Evolutionary conservation across 2,888 invertebrate species (phyloP).

Genomic region (Linnaemya vulpina): DNA sequence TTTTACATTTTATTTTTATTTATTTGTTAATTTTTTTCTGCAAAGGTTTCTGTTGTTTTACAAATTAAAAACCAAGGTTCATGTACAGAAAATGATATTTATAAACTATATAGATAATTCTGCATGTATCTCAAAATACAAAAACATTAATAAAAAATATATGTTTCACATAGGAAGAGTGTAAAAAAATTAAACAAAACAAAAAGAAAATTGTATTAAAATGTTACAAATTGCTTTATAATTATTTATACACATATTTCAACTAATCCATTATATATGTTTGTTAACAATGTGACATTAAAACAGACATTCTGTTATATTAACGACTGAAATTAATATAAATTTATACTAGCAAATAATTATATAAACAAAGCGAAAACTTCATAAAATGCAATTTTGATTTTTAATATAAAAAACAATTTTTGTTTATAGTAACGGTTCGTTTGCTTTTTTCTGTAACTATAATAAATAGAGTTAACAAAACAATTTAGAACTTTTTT

Average conservation of each 20-base stretch:
- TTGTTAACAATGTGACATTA: constrained; percentile 33
- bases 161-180: constrained; percentile 51
- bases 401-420: constrained; percentile 60
- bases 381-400: constrained; percentile 25
- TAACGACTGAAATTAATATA: constrained; percentile 38
- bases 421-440: constrained; percentile 62
- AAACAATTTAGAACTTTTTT: constrained; percentile 47
- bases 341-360: constrained; percentile 55
- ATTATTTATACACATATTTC: constrained; percentile 18
- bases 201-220: neutral
- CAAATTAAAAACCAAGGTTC: constrained; percentile 34
- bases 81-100: constrained; percentile 7
- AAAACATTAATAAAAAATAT: constrained; percentile 27
- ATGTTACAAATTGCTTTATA: constrained; percentile 32
- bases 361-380: constrained; percentile 42
- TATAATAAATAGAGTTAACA: constrained; percentile 67
- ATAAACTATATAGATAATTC: constrained; percentile 13
- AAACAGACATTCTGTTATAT: constrained; percentile 20
- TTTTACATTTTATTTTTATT: constrained; percentile 15
- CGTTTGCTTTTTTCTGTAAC: constrained; percentile 45
- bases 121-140: constrained; percentile 17
- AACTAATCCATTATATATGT: constrained; percentile 11
- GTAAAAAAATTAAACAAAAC: constrained; percentile 20
- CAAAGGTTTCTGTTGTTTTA: constrained; percentile 41
- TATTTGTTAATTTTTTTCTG: constrained; percentile 36